phyloP scores from a whole-genome alignment of 1,140 invertebrate species.

The Musca domestica region DNA sequence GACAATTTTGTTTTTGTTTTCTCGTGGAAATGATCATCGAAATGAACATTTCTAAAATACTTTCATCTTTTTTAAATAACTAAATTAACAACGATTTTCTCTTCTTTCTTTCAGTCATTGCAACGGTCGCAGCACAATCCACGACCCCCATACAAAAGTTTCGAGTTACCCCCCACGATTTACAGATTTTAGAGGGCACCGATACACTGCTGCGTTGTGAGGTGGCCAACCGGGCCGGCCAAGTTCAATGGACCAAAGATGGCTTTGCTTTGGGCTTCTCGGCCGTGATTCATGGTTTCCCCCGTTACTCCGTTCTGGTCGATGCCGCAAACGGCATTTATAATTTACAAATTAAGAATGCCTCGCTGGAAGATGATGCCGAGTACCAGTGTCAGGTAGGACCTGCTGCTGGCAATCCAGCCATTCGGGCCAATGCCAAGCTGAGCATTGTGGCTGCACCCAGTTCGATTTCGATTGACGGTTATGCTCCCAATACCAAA shows the following conservation, averaged over 20 bases:
- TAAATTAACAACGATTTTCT: background rate
- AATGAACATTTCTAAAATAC: too few species aligned
- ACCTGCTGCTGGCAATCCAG: slow-evolving; percentile 69
- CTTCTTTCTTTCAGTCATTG: slow-evolving; percentile 26
- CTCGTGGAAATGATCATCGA: too few species aligned
- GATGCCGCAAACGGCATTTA: slow-evolving; percentile 75
- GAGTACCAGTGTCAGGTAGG: slow-evolving; percentile 93
- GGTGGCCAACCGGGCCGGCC: slow-evolving; percentile 76
- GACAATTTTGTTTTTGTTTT: too few species aligned
- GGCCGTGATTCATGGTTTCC: slow-evolving; percentile 78
- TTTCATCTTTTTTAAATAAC: slow-evolving; percentile 4
- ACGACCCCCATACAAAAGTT: slow-evolving; percentile 66
- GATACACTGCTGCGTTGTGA: slow-evolving; percentile 81
- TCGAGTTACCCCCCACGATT: slow-evolving; percentile 71
- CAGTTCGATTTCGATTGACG: slow-evolving; percentile 78
- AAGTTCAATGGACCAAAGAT: slow-evolving; percentile 93
- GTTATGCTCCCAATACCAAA: slow-evolving; percentile 70
- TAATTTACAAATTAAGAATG: slow-evolving; percentile 81
- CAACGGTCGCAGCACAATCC: slow-evolving; percentile 32
- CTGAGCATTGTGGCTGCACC: slow-evolving; percentile 87
- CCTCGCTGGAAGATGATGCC: slow-evolving; percentile 81
- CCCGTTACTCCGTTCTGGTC: slow-evolving; percentile 80
- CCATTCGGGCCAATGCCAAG: slow-evolving; percentile 79
- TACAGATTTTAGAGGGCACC: slow-evolving; percentile 77
- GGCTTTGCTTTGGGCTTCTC: slow-evolving; percentile 86